Conservation (phyloP, 2,113 vertebrate species). For the Cairina moschata region DNA sequence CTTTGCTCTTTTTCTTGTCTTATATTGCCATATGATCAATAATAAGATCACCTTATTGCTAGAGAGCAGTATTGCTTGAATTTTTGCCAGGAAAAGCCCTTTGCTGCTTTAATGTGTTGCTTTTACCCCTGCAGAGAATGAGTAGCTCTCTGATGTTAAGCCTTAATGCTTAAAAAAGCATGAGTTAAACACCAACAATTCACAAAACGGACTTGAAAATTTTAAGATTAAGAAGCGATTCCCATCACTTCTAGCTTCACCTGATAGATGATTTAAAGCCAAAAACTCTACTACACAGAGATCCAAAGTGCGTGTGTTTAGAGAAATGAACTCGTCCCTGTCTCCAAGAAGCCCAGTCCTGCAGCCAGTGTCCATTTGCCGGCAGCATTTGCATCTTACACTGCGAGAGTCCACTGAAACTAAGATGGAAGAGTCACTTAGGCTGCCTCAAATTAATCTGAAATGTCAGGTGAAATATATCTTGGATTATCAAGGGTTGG, state of each 20-base stretch:
- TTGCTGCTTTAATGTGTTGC: neutral
- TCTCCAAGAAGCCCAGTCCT: neutral
- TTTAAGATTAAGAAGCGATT: neutral
- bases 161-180: neutral
- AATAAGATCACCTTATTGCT: neutral
- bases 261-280: neutral
- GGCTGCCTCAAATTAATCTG: neutral
- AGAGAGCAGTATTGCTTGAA: neutral
- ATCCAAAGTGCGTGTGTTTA: neutral
- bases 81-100: neutral
- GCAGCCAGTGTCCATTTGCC: neutral
- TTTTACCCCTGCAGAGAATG: neutral
- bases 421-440: neutral
- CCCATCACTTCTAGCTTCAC: neutral
- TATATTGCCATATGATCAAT: neutral
- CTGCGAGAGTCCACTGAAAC: neutral
- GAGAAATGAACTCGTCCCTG: neutral
- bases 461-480: neutral
- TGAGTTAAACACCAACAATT: rapidly evolving
- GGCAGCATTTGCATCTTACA: neutral
- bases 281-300: neutral
- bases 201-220: neutral
- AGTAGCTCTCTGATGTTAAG: neutral
- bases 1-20: neutral
- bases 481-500: neutral